Conservation (phyloP, 2,888 invertebrate species). For the Chrysotoxum bicinctum region DNA sequence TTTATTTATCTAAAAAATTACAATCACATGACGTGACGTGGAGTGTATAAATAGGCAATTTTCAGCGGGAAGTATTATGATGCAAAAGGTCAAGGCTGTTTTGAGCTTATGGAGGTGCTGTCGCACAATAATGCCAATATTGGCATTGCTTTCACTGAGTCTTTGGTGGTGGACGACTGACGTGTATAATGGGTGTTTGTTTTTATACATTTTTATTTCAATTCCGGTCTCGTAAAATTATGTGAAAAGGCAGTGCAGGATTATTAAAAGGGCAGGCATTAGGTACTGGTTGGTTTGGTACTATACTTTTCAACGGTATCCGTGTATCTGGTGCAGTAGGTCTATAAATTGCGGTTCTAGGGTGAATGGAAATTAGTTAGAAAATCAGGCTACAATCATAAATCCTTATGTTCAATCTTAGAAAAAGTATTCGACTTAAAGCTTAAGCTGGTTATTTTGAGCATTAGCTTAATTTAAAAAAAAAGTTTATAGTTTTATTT, state of each 20-base stretch:
- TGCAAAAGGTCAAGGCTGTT: constrained; percentile 51
- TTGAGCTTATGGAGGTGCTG: constrained; percentile 2
- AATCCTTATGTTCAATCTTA: too few relatives aligned
- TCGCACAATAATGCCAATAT: constrained; percentile 31
- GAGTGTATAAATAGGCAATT: constrained; percentile 20
- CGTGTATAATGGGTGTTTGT: neutral
- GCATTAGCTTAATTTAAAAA: too few relatives aligned
- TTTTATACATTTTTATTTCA: neutral
- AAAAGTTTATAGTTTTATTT: too few relatives aligned
- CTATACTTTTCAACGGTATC: neutral
- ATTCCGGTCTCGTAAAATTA: neutral
- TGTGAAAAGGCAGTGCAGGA: neutral
- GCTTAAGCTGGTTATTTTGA: too few relatives aligned
- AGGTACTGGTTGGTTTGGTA: too few relatives aligned
- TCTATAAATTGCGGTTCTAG: too few relatives aligned
- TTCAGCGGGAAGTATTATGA: constrained; percentile 20
- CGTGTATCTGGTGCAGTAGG: neutral
- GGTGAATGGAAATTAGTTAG: too few relatives aligned
- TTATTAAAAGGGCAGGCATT: neutral
- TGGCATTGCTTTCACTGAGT: constrained; percentile 34
- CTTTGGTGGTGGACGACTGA: neutral
- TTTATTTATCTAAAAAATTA: too few relatives aligned
- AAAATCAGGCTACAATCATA: too few relatives aligned
- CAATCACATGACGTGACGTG: neutral
- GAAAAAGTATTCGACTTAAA: too few relatives aligned